Base-by-base conservation (phyloP, 2,888 invertebrate species). In the Prostheceraeus crozeri region DNA sequence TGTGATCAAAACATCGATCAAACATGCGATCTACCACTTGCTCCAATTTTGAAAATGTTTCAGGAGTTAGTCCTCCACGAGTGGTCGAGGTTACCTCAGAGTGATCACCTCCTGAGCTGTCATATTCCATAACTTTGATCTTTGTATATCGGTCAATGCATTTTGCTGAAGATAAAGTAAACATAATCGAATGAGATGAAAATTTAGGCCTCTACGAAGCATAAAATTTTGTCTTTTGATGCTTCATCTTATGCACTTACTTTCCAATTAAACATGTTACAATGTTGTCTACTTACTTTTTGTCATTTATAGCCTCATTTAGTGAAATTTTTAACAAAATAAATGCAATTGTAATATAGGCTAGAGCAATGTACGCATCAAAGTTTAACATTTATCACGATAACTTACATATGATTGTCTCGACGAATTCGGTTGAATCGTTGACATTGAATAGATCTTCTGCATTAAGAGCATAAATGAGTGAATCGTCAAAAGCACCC, bases 1-100 rank as follows among this genome's bases (percentile, higher is more conserved):
- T 86, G 75, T 94, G 91, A 64, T 89, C 88, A 66, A 98, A 80
- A 71, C 96, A 98, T 63, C 90, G 81, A 70, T 89, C 87, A 77
- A 98, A 94, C 91, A 99, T 94, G 54, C 91, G 83, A 75, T 96
- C 87, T 0, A 99, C 93, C 67, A 98, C 89, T 1, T 84, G 86
- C 76, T 93, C 91, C 62, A 98, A 33, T 3, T 53, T 27, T 6
- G 28, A 31, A 53, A 56, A 58, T 14, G 57, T 58, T 3, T 19
- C 31, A 14, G 31, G 14, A n/a, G 10, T 33, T 33, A 25, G 25
- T 8, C 48, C 48, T 25, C 28, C 48, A 14, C 25, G 28, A 48
- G 25, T 48, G 4, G 48, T 19, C 48, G 11, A 6, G 4, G 25
- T 25, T 30, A 48, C 28, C 4, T 10, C 16, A 48, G 28, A 25